Conservation (phyloP, 2,797 vertebrate genomes). For the Erpetoichthys calabaricus region DNA sequence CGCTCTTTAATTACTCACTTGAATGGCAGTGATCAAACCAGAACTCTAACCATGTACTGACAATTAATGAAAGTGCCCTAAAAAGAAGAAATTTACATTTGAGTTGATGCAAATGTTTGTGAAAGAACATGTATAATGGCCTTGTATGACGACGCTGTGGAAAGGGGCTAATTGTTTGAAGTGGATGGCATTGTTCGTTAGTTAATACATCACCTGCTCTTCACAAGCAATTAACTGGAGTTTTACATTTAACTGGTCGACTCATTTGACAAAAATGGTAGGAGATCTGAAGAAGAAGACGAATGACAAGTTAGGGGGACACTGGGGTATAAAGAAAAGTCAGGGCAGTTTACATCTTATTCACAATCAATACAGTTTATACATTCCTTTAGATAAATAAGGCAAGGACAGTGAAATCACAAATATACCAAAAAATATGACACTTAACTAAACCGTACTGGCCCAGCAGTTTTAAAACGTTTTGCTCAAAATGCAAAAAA, state of each 20-base stretch:
- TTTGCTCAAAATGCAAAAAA: no score
- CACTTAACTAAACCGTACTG: no score
- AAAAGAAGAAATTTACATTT: conserved; percentile 32
- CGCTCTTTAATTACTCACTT: conserved; percentile 60
- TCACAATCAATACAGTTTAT: no score
- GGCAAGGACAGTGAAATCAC: no score
- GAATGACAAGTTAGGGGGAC: no score
- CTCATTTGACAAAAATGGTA: no score
- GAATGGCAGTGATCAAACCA: conserved; percentile 44
- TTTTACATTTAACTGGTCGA: conserved; percentile 13
- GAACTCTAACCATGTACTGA: conserved; percentile 18
- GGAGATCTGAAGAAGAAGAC: no score
- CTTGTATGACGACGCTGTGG: conserved; percentile 33
- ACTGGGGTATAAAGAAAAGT: no score
- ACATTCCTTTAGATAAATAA: no score
- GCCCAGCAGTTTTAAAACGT: no score
- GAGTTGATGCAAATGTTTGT: conserved; percentile 22
- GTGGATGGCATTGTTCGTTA: conserved; percentile 45
- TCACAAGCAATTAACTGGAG: conserved; percentile 12
- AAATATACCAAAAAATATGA: no score
- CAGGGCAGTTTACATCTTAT: no score
- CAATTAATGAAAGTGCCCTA: conserved; percentile 37
- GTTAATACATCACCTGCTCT: conserved; percentile 38
- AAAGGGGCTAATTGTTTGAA: conserved; percentile 32
- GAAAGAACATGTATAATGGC: conserved; percentile 35